Base-by-base conservation (phyloP, 2,113 vertebrate species). In the Xiphophorus maculatus region DNA sequence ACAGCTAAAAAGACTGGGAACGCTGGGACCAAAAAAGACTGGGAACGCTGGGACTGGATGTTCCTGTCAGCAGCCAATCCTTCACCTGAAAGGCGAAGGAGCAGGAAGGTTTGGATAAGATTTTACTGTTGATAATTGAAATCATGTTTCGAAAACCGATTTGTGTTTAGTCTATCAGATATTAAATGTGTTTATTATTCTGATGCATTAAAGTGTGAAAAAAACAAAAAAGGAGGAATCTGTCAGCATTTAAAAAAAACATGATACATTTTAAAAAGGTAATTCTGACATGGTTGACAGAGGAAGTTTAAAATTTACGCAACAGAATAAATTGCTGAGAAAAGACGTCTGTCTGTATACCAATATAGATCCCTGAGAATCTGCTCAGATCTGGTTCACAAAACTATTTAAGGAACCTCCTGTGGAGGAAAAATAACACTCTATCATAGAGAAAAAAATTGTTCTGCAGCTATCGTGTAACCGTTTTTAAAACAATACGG, bases 401-500 rank as follows among this genome's bases (percentile, higher is more conserved):
- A 84, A 79, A 48, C 17, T 48, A 48, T 48, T 58, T 58, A 58
- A 58, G 25, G 51, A 71, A 19, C 19, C 68, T 69, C 81, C 69
- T 74, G 3, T 13, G 72, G 54, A 28, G 32, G 29, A 35, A 65
- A 35, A 11, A 37, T 17, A 14, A 29, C 6, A 42, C 1, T 28
- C 19, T 75, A 42, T 69, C 63, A 75, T 4, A 33, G 22, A 40
- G 2, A 37, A 14, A 29, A 77, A 8, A 61, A 69, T 87, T 78
- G 58, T 62, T 69, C 72, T 76, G 28, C 66, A 77, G 78, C 83
- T 81, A 79, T 84, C 29, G 0, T 28, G 54, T 64, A 70, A 71
- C 22, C 27, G 8, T 69, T 61, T 79, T 73, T 19, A 22, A 83
- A 32, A 37, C 0, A 42, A 61, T 29, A 64, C 4, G 84, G 48